Evolutionary conservation across 2,797 vertebrate genomes (phyloP).

Genomic region (Pseudochirops corinnae): DNA sequence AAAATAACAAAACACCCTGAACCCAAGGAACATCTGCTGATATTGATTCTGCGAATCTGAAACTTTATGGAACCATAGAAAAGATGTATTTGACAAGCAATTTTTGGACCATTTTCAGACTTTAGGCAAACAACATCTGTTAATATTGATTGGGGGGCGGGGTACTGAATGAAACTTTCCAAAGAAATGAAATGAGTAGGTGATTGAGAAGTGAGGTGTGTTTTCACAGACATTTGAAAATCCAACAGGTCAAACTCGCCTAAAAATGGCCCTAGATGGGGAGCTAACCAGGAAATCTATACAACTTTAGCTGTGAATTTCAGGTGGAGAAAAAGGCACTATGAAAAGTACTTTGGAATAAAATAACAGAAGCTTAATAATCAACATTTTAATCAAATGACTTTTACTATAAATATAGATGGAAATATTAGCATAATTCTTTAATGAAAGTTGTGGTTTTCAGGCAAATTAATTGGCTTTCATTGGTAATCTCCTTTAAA

Average conservation of each 20-base stretch:
- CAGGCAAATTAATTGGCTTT: neutral
- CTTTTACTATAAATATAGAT: neutral
- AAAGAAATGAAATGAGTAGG: conserved; percentile 72
- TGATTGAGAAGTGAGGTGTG: conserved; percentile 72
- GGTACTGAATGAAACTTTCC: conserved; percentile 68
- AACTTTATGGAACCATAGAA: conserved; percentile 82
- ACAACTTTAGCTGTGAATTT: neutral
- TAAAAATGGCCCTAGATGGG: conserved; percentile 11
- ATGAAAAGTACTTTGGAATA: neutral
- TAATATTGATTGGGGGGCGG: conserved; percentile 83
- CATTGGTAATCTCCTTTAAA: neutral
- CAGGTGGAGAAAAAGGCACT: neutral
- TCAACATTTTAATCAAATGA: neutral
- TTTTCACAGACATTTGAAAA: conserved; percentile 61
- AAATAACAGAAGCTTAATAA: neutral
- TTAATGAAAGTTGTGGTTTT: neutral
- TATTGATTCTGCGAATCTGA: conserved; percentile 83
- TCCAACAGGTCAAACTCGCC: conserved; percentile 62
- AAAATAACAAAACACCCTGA: conserved; percentile 56
- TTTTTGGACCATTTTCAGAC: conserved; percentile 82
- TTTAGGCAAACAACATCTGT: conserved; percentile 85
- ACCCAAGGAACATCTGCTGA: conserved; percentile 81
- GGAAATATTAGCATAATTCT: neutral
- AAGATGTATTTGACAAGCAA: conserved; percentile 77
- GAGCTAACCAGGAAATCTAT: conserved; percentile 30